phyloP scores from a whole-genome alignment of 2,888 invertebrate genomes.

The Nymphalis c-album region DNA sequence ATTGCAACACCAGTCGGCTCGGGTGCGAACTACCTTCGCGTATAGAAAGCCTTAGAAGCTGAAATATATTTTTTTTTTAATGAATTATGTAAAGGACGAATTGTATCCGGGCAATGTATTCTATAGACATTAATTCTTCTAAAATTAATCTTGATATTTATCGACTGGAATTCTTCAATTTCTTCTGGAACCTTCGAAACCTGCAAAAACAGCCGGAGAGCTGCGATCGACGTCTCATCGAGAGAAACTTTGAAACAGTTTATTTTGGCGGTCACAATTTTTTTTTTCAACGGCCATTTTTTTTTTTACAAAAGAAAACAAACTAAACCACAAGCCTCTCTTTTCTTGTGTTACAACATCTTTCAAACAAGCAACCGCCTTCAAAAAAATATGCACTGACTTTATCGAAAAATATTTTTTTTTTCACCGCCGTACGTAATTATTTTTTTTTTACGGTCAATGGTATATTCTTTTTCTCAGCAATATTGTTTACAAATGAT shows the following conservation, averaged over 20 bases:
- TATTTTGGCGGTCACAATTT: constrained; percentile 64
- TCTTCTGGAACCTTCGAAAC: neutral
- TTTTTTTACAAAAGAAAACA: constrained; percentile 60
- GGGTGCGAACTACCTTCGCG: too few relatives aligned
- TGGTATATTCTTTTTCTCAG: constrained; percentile 45
- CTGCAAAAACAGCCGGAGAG: constrained; percentile 40
- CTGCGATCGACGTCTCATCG: constrained; percentile 41
- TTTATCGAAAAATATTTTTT: constrained; percentile 71
- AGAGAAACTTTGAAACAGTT: constrained; percentile 55
- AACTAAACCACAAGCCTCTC: constrained; percentile 62
- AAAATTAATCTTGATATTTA: neutral
- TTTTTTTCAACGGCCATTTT: constrained; percentile 56
- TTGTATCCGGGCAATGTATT: neutral
- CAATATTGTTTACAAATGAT: constrained; percentile 49
- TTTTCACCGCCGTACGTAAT: constrained; percentile 46
- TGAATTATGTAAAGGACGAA: too few relatives aligned
- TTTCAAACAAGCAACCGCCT: constrained; percentile 58
- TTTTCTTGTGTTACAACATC: constrained; percentile 74
- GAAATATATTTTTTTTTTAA: too few relatives aligned
- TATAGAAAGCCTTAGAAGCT: too few relatives aligned
- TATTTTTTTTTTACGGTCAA: constrained; percentile 47
- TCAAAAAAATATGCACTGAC: constrained; percentile 63
- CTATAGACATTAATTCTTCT: constrained; percentile 2
- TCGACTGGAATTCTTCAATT: neutral
- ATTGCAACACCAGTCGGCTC: too few relatives aligned